phyloP scores from a whole-genome alignment of 2,113 vertebrate species.

The Sminthopsis crassicaudata region DNA sequence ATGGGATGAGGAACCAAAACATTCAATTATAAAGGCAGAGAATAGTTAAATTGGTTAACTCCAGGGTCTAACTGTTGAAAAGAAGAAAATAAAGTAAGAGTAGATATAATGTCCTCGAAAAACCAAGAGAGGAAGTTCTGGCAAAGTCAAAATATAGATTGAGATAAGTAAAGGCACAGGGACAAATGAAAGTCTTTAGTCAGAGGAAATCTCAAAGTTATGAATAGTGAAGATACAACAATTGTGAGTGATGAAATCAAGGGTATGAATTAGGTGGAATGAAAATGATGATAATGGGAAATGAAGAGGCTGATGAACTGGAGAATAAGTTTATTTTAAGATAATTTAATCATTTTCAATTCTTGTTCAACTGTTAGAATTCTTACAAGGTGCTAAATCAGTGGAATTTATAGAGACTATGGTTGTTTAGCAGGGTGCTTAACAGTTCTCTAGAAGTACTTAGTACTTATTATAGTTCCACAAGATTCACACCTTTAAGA shows the following conservation, averaged over 20 bases:
- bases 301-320: neutral
- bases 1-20: neutral
- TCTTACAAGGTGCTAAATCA: too few species aligned
- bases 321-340: neutral
- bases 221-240: neutral
- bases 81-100: neutral
- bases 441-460: too few species aligned
- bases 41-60: neutral
- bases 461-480: too few species aligned
- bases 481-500: too few species aligned
- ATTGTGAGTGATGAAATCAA: neutral
- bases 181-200: neutral
- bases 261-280: neutral
- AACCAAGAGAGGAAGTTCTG: neutral
- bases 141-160: neutral
- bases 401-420: too few species aligned
- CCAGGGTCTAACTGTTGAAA: neutral
- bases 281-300: neutral
- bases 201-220: neutral
- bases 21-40: neutral
- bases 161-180: neutral
- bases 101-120: neutral
- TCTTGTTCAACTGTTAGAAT: neutral
- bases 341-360: neutral
- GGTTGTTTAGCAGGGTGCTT: too few species aligned